Percentiles rank a stretch among this genome's conserved stretches.
These are phyloP conservation scores for Hypothenemus hampei DNA, from an alignment of 1,140 invertebrate genomes.

Conservation along the genomic window DNA sequence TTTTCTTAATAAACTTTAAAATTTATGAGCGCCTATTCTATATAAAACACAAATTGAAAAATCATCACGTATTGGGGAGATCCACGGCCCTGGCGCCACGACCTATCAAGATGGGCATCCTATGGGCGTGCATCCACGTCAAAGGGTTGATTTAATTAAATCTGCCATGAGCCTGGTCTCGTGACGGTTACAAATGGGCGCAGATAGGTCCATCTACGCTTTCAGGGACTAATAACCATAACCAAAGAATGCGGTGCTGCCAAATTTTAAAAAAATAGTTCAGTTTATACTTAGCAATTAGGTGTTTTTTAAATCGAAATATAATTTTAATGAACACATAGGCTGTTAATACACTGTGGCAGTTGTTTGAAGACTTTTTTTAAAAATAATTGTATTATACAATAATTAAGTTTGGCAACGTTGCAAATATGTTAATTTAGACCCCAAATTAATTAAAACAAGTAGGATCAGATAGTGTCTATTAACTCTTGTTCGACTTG, in stretches of 20 bases:
- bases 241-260: not conserved
- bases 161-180: conserved; percentile 17
- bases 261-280: not conserved
- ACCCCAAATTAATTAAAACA: conserved; percentile 16
- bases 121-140: conserved; percentile 23
- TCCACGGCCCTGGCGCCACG: conserved; percentile 17
- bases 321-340: not conserved
- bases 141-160: conserved; percentile 28
- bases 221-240: not conserved
- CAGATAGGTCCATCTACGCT: conserved; percentile 20
- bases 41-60: no score
- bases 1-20: no score
- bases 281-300: not conserved
- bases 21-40: no score
- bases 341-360: no score
- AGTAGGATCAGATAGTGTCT: conserved; percentile 20
- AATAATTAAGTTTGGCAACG: conserved; percentile 2
- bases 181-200: conserved; percentile 21
- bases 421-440: conserved; percentile 4
- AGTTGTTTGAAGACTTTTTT: not conserved
- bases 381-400: no score
- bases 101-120: conserved; percentile 23
- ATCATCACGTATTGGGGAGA: no score
- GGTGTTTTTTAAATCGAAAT: not conserved
- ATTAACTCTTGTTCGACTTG: conserved; percentile 20